These are phyloP conservation scores for Leucoraja ocellata DNA, from an alignment of 2,797 vertebrate species.

Conservation along the genomic window DNA sequence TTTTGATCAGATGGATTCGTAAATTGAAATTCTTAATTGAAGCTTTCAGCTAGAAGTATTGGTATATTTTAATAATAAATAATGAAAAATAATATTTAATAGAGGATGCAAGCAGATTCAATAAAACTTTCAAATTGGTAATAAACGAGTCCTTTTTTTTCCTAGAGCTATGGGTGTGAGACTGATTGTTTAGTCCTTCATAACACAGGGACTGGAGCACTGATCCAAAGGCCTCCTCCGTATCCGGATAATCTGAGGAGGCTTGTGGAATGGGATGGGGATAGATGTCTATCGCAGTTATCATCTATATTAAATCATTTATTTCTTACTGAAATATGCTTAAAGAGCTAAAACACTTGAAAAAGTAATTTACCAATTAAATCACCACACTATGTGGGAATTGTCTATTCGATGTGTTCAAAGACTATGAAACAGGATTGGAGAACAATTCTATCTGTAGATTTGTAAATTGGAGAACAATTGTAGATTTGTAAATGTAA, in stretches of 20 bases:
- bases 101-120: neutral
- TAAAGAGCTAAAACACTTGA: neutral
- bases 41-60: neutral
- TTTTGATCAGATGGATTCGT: neutral
- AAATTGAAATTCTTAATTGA: neutral
- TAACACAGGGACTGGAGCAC: neutral
- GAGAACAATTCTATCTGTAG: neutral
- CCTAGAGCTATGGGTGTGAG: neutral
- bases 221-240: neutral
- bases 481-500: neutral
- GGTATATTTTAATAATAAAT: neutral
- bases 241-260: too few relatives aligned
- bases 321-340: neutral
- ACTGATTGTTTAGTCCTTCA: neutral
- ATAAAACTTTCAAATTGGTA: neutral
- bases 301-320: neutral
- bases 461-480: neutral
- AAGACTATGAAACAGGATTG: neutral
- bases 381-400: neutral
- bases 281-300: neutral
- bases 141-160: neutral
- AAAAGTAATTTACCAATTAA: neutral
- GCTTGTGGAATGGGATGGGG: neutral
- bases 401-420: neutral
- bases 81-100: neutral